Evolutionary conservation across 2,888 invertebrate genomes (phyloP), one percentile per base, ranked within the genome.

Genomic region (Pyrochroa serraticornis): DNA sequence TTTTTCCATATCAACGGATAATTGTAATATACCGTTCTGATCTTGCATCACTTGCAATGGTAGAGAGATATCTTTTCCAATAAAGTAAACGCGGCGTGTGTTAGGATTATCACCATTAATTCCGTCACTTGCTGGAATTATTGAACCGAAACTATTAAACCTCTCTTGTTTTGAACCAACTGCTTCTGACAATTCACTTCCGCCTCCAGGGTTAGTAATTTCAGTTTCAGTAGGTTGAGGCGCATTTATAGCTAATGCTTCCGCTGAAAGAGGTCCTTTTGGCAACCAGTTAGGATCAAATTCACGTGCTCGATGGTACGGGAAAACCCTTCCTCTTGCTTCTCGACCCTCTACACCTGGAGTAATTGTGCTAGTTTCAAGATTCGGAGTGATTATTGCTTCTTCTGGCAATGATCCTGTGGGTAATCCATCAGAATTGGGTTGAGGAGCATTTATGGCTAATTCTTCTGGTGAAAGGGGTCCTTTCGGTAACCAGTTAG

Each of bases 11-110:
- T 79, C 79, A 6, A 80, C 73, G 6, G 73, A 69, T n/a, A 80
- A 59, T 52, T 78, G 72, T 22, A 78, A 51, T 1, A 73, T 65
- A 3, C 79, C 79, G 58, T 79, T 73, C 1, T 65, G 47, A 50
- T 71, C 68, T 52, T 70, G 69, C 32, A 67, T 67, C 66, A 79
- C 68, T 54, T 75, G 72, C 30, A 80, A 62, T 3, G 80, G 80
- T 7, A 80, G 63, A 59, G 77, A 75, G 32, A 79, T 75, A 30
- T 77, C 78, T 50, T 75, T 72, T 3, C 78, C 78, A 3, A 74
- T 60, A 56, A 78, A 78, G 50, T 68, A 76, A 32, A 78, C 59
- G 43, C 13, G 31, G 12, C 43, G 43, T 10, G n/a, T 1, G n/a
- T 32, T 43, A 8, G 43, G 7, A 7, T 12, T 38, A 8, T 43